Percentiles rank a stretch among this genome's conserved stretches.
Evolutionary conservation across 2,113 vertebrate genomes (phyloP).

Genomic region (Mixornis gularis): DNA sequence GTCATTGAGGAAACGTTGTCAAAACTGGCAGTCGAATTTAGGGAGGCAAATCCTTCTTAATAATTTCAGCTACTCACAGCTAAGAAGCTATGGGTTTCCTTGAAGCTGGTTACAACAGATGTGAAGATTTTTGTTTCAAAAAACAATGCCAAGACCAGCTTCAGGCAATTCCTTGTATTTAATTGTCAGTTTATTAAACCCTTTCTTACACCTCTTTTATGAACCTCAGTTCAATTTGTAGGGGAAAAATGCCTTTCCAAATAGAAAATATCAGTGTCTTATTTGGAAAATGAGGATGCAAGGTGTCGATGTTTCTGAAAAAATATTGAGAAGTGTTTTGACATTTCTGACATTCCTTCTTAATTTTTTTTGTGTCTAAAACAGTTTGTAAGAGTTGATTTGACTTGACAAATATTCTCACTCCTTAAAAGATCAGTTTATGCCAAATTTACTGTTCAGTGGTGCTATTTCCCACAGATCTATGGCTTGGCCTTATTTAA

Average conservation of each 20-base stretch:
- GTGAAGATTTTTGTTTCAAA: background rate
- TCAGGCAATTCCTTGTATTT: background rate
- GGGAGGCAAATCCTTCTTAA: background rate
- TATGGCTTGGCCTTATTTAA: background rate
- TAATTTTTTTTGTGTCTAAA: background rate
- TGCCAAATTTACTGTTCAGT: background rate
- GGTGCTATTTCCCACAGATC: background rate
- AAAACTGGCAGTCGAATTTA: conserved; percentile 16
- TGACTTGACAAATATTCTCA: background rate
- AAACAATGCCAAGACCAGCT: background rate
- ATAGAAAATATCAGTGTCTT: background rate
- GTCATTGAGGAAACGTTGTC: background rate
- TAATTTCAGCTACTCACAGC: background rate
- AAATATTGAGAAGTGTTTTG: background rate
- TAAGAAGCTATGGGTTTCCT: background rate
- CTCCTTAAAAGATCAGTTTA: background rate
- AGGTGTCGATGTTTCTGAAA: background rate
- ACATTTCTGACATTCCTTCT: background rate
- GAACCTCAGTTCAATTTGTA: background rate
- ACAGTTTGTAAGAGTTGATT: background rate
- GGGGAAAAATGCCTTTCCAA: background rate
- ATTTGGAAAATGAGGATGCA: background rate
- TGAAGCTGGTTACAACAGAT: background rate
- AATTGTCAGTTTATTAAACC: background rate
- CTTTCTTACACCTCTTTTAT: background rate